Evolutionary conservation across 2,888 invertebrate species (phyloP).

Genomic region (Tanypteryx hageni): DNA sequence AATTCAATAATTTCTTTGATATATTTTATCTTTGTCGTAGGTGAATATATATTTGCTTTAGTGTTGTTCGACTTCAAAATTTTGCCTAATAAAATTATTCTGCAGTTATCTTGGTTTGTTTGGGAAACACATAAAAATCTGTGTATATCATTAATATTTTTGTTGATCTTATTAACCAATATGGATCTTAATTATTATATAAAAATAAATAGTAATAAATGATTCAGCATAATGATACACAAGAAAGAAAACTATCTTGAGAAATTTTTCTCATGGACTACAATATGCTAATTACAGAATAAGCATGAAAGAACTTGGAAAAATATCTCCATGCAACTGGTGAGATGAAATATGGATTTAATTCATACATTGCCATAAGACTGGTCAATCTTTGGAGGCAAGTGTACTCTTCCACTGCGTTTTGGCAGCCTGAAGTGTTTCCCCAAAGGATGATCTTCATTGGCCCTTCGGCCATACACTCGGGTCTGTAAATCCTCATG

Average conservation of each 20-base stretch:
- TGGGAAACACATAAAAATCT: background rate
- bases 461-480: constrained; percentile 4
- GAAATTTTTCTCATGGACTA: background rate
- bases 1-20: background rate
- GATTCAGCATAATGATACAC: background rate
- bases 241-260: background rate
- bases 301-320: background rate
- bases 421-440: constrained; percentile 43
- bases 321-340: background rate
- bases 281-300: background rate
- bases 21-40: background rate
- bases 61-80: background rate
- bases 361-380: constrained; percentile 35
- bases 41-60: background rate
- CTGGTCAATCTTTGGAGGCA: constrained; percentile 23
- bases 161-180: background rate
- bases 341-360: background rate
- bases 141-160: background rate
- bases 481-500: constrained; percentile 64
- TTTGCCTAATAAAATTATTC: background rate
- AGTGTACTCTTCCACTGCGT: constrained; percentile 4
- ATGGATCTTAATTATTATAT: background rate
- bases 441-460: constrained; percentile 5
- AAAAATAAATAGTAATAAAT: background rate
- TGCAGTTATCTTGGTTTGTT: background rate